Percentiles rank a stretch among this genome's conserved stretches.
phyloP scores from a whole-genome alignment of 2,888 invertebrate genomes.

The Cremastinae sp. region DNA sequence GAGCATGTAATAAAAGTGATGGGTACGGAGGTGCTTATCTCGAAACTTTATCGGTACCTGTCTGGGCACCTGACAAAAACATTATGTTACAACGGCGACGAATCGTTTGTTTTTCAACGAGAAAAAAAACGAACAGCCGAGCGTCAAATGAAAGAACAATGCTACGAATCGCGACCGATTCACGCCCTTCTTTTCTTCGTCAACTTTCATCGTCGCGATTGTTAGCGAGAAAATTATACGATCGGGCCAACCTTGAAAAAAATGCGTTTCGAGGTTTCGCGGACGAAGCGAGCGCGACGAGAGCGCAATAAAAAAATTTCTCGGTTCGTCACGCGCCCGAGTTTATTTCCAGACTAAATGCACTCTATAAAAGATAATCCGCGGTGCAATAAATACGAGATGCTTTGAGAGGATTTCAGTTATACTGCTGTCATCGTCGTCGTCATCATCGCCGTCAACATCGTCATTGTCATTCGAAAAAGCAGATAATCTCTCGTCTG shows the following conservation, averaged over 20 bases:
- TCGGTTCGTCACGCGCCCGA: slow-evolving; percentile 4
- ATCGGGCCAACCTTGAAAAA: slow-evolving; percentile 17
- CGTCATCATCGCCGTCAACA: neutral
- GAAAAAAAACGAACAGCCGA: slow-evolving; percentile 21
- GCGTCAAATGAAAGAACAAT: slow-evolving; percentile 1
- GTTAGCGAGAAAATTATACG: slow-evolving; percentile 4
- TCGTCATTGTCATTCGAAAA: slow-evolving; percentile 35
- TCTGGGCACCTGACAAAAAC: slow-evolving; percentile 74
- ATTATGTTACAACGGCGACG: slow-evolving; percentile 57
- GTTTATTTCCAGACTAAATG: slow-evolving; percentile 37
- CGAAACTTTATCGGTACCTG: slow-evolving; percentile 75
- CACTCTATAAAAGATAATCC: slow-evolving; percentile 47
- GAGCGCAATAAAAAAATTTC: neutral
- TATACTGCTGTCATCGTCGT: no score
- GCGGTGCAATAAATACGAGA: slow-evolving; percentile 40
- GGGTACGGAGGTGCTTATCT: slow-evolving; percentile 72
- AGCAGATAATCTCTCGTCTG: slow-evolving; percentile 51
- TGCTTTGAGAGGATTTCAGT: slow-evolving; percentile 28
- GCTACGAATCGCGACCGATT: no score
- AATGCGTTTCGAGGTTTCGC: neutral
- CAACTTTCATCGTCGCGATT: slow-evolving; percentile 47
- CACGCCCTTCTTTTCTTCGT: slow-evolving; percentile 35
- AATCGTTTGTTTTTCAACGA: slow-evolving; percentile 43
- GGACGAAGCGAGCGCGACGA: slow-evolving; percentile 4
- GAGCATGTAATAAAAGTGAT: slow-evolving; percentile 63